Percentiles rank a stretch among this genome's conserved stretches.
Evolutionary conservation across 2,888 invertebrate species (phyloP).

Genomic region (Encarsia formosa): DNA sequence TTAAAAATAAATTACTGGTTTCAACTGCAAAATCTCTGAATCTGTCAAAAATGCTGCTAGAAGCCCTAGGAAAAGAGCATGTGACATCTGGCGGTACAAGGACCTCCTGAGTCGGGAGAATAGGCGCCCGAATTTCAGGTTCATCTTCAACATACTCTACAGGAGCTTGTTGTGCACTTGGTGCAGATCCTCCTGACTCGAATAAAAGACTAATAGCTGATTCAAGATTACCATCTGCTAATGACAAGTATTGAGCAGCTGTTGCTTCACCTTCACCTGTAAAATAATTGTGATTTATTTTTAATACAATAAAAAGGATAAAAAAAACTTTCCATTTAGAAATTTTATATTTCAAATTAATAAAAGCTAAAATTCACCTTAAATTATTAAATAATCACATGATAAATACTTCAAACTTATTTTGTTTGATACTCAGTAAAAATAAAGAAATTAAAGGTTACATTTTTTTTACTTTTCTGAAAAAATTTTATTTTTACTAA

Average conservation of each 20-base stretch:
- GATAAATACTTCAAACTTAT: no score
- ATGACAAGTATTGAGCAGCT: conserved; percentile 42
- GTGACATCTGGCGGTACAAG: conserved; percentile 44
- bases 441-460: no score
- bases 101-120: conserved; percentile 46
- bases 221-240: conserved; percentile 47
- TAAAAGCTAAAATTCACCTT: no score
- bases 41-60: conserved; percentile 46
- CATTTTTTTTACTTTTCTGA: no score
- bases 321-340: no score
- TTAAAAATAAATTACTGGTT: conserved; percentile 43
- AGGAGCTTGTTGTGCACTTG: conserved; percentile 19
- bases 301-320: no score
- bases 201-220: conserved; percentile 46
- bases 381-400: no score
- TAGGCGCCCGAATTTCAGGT: conserved; percentile 43
- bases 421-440: no score
- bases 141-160: conserved; percentile 29
- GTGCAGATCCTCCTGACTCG: conserved; percentile 37
- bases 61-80: conserved; percentile 41
- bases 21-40: conserved; percentile 49
- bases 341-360: no score
- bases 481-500: no score
- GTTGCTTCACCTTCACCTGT: conserved; percentile 44
- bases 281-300: background rate